Conservation (phyloP, 1,140 invertebrate species). For the Potamilus streckersoni region DNA sequence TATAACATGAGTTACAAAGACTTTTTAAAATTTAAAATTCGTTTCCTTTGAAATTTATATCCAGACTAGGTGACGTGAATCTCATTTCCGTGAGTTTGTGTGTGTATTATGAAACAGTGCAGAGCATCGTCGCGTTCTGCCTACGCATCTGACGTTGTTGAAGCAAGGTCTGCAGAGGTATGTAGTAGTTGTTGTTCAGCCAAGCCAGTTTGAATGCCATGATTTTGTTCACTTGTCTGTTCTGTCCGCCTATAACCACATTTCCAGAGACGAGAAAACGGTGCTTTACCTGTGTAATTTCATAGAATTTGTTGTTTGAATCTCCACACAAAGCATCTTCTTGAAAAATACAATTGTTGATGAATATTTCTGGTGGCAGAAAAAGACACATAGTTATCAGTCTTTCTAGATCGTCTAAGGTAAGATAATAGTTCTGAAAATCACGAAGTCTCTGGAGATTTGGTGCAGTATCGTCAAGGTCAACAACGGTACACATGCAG, state of each 20-base stretch:
- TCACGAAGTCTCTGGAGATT: slow-evolving; percentile 23
- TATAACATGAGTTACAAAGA: no score
- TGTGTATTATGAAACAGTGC: no score
- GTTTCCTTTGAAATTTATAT: no score
- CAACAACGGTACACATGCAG: slow-evolving; percentile 23
- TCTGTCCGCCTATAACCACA: slow-evolving; percentile 34
- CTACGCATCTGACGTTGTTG: neutral
- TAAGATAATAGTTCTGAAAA: slow-evolving; percentile 28
- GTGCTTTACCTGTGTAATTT: slow-evolving; percentile 27
- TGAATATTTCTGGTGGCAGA: slow-evolving; percentile 26
- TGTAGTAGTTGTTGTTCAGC: slow-evolving; percentile 32
- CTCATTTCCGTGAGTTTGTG: no score
- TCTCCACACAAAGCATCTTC: slow-evolving; percentile 38
- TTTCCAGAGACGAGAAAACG: slow-evolving; percentile 21
- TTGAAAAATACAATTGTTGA: slow-evolving; percentile 38
- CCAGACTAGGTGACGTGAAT: no score
- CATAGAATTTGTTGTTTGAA: slow-evolving; percentile 33
- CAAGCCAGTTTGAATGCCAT: slow-evolving; percentile 41
- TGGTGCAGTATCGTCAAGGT: slow-evolving; percentile 15
- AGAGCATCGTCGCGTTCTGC: no score
- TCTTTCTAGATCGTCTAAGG: slow-evolving; percentile 12
- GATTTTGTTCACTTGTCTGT: slow-evolving; percentile 30
- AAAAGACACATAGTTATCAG: slow-evolving; percentile 23
- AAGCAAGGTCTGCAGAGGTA: slow-evolving; percentile 28
- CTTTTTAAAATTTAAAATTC: no score